Percentiles rank a stretch among this genome's conserved stretches.
phyloP scores from a whole-genome alignment of 92 coral and sea anemone genomes.

The Paramuricea clavata region DNA sequence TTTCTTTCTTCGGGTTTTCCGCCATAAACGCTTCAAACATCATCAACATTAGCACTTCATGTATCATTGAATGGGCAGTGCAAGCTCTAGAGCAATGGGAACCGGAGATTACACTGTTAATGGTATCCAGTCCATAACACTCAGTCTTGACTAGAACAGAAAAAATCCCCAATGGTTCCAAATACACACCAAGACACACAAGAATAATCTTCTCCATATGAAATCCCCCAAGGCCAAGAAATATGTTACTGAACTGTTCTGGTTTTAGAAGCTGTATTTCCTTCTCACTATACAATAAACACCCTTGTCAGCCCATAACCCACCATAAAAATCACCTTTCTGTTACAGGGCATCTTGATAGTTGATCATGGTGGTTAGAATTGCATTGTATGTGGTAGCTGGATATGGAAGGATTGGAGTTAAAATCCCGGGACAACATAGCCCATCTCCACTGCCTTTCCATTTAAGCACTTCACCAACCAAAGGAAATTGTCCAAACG shows the following conservation, averaged over 20 bases:
- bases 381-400: background rate
- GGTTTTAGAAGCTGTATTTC: conserved; percentile 12
- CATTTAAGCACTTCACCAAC: conserved; percentile 8
- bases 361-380: conserved; percentile 1
- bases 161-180: conserved; percentile 5
- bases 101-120: background rate
- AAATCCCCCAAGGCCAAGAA: conserved; percentile 1
- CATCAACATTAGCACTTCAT: background rate
- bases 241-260: background rate
- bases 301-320: conserved; percentile 4
- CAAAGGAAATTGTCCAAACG: background rate
- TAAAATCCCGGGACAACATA: conserved; percentile 1
- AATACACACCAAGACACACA: conserved; percentile 1
- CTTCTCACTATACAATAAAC: background rate
- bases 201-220: conserved; percentile 11
- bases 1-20: background rate
- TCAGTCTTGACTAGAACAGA: conserved; percentile 4
- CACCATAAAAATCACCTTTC: conserved; percentile 3
- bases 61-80: conserved; percentile 7
- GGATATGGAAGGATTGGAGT: conserved; percentile 15
- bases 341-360: background rate
- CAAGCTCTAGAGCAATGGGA: background rate
- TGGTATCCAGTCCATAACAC: background rate
- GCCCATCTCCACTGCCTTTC: conserved; percentile 7
- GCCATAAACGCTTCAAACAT: background rate